Evolutionary conservation across 37 sponge, comb jelly and placozoan species (phyloP), one percentile per base, ranked within the genome.

Genomic region (Petrosia ficiformis): DNA sequence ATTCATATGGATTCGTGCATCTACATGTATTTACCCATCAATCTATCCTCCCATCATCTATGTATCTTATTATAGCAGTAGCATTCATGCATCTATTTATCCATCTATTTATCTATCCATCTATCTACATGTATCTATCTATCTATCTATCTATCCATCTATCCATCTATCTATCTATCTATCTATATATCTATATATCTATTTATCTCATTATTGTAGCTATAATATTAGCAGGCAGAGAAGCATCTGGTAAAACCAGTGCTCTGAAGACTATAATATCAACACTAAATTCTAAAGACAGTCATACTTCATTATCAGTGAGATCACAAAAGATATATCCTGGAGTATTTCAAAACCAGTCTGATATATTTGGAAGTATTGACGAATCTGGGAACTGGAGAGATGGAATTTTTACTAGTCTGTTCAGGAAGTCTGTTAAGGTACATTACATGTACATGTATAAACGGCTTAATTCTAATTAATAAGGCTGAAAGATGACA

Each of bases 321-420:
- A 81, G 77, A 39, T 42, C 90, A 36, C 72, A 77, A 29, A 59
- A 69, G 21, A 34, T 94, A 22, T 86, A 70, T 70, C 91, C 95
- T 0, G 67, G 41, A 40, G 81, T 73, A 8, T 79, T 81, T 43
- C 77, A 68, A 11, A 33, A 72, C 52, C 71, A 80, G 1, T 57
- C 76, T 44, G 77, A 67, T 30, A 66, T 94, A 42, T 89, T 65
- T 77, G 95, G 95, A 1, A 39, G 40, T 44, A 66, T 84, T 0
- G 16, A 32, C 30, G 44, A 84, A 5, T 44, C 57, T 14, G 88
- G 88, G 31, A 84, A 80, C 71, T 94, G 95, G 95, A 74, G 40
- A 28, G 95, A 94, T 68, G 95, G 95, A 0, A 60, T 94, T 34
- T 84, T 90, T 70, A 80, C 90, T 4, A 78, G 82, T 37, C 57